Base-by-base conservation (phyloP, 2,888 invertebrate species). In the Microctonus aethiopoides region DNA sequence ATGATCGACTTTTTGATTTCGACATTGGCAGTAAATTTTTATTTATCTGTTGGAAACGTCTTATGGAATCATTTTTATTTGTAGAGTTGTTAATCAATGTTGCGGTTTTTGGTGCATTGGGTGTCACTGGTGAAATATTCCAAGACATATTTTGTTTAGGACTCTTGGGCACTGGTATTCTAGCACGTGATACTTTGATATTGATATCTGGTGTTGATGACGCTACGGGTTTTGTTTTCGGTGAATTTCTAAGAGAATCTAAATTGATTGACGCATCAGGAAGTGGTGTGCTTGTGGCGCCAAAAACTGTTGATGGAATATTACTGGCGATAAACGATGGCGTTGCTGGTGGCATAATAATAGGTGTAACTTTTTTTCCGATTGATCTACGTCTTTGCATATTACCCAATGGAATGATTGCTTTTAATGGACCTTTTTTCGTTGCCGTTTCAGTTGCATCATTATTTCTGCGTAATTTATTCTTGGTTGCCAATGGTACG, bases 361-460 rank as follows among this genome's bases (percentile, higher is more conserved):
- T 52, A 4, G 74, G 32, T 32, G 62, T 52, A 36, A 67, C 52
- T 67, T 72, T 77, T 41, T 75, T 77, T 9, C 56, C 74, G 39
- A 74, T 9, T 4, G 76, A 72, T 46, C 72, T 79, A 34, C 26
- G 29, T n/a, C n/a, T 11, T 4, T 60, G 32, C 56, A 13, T 65
- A 22, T 39, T 22, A 54, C 81, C 80, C 29, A 86, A 64, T 16
- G 86, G 86, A 74, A 86, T 75, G 13, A 84, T 32, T 6, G 86
- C 86, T 72, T 83, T 86, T 73, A 86, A 68, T 16, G 86, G 86
- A 20, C 86, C 86, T 67, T 76, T 84, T 66, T 82, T 85, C 26
- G 69, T 63, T 51, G 29, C 69, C 26, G 76, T 67, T 16, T 73
- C 46, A 22, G 78, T 76, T 2, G 66, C 9, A 22, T 74, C 78